Evolutionary conservation across 2,888 invertebrate species (phyloP), one percentile per base, ranked within the genome.

Genomic region (Brachypalpus laphriformis): DNA sequence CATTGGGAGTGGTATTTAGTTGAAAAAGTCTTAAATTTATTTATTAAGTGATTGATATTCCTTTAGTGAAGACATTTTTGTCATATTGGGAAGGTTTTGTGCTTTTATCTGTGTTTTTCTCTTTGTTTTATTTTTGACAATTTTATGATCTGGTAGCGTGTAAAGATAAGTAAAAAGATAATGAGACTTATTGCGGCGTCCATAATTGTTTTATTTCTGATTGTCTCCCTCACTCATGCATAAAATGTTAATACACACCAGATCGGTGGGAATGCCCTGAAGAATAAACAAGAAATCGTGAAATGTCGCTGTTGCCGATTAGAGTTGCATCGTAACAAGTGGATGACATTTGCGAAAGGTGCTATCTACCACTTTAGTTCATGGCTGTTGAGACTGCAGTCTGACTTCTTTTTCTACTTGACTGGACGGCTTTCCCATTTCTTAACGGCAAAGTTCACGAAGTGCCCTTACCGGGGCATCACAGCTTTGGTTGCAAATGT

Each of bases 291-390:
- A 75, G 47, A 71, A 70, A 42, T 70, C 63, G 20, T 63, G 56
- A 78, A 71, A 71, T 71, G 65, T 11, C 71, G 37, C n/a, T 51
- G 40, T 18, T 18, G 16, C n/a, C 3, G 11, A 18, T 22, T 31
- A 40, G 47, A 25, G 28, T 37, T 37, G 47, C 65, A 75, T 37
- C 16, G 6, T 14, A 45, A 22, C 45, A 47, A 14, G 11, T 28
- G 34, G n/a, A 57, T 75, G 56, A 25, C 74, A 75, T 65, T 56
- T 65, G 22, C 37, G 14, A 75, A 63, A 66, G 56, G 47, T 75
- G 47, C 34, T 56, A 25, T 65, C 9, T 14, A 28, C 42, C 16
- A 2, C 34, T 14, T 51, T 14, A 31, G 74, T 65, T 75, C 56
- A 65, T 47, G 45, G 65, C n/a, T 49, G 18, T 51, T 37, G 8